Evolutionary conservation across 2,113 vertebrate genomes (phyloP), one percentile per base, ranked within the genome.

Genomic region (Odobenus rosmarus): DNA sequence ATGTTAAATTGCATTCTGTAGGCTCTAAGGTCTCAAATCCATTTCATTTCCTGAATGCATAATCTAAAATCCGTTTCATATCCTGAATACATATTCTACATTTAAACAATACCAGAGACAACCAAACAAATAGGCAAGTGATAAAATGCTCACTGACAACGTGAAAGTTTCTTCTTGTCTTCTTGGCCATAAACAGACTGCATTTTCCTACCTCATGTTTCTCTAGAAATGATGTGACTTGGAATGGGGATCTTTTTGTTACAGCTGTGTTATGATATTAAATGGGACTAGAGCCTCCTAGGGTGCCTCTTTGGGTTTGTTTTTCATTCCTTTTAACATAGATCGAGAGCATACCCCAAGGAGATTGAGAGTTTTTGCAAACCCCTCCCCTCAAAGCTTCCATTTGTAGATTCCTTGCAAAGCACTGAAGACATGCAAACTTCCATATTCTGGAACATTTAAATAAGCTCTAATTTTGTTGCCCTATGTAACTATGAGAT

Each of bases 1-100:
- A 93, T 67, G 55, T 71, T 61, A 46, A 96, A 53, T 97, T 76
- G 53, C 16, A n/a, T 83, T 84, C 90, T 88, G 51, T 79, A 49
- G 8, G 71, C 59, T 83, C 74, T 71, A 19, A 57, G 18, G 8
- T 88, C 80, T 72, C 51, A 28, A 79, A 90, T 82, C 93, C 72
- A 36, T 96, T 97, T 95, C 87, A 92, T 93, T 96, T 96, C 92
- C 94, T 96, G 83, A 88, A 82, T 67, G 89, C 19, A 28, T 72
- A 79, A 82, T 89, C 87, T 77, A 46, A 71, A 80, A 85, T 96
- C 57, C 1, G 2, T 64, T 92, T 97, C 88, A 57, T 76, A 96
- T 82, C 90, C 96, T 86, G 83, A 82, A 36, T 59, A 53, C 53
- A 82, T 67, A 82, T n/a, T 51, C 74, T 84, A 71, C 77, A 39